A percentile compares a stretch with the other conserved stretches of the same genome.
phyloP scores from a whole-genome alignment of 2,113 vertebrate genomes.

The Diadophis punctatus region DNA sequence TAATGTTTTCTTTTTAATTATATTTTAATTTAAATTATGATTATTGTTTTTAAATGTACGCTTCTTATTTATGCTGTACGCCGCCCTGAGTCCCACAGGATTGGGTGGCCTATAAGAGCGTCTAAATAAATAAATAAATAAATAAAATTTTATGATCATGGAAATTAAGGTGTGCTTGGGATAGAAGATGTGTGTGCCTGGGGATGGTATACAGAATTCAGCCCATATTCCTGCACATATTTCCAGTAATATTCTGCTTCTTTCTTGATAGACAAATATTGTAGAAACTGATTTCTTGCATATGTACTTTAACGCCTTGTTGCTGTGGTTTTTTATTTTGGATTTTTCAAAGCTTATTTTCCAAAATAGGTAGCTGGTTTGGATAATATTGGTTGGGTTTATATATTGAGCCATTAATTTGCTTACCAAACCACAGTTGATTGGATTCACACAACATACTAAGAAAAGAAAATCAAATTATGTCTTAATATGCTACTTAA shows the following conservation, averaged over 20 bases:
- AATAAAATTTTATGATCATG: not conserved
- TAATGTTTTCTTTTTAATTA: too few species aligned
- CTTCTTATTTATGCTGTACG: too few species aligned
- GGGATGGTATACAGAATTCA: not conserved
- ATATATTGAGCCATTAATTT: not conserved
- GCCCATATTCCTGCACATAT: not conserved
- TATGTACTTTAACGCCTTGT: not conserved
- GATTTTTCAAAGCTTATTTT: not conserved
- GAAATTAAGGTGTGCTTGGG: not conserved
- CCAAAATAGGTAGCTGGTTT: not conserved
- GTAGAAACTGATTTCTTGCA: not conserved
- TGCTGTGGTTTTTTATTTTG: not conserved
- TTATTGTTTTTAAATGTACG: too few species aligned
- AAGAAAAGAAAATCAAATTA: not conserved
- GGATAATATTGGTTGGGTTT: not conserved
- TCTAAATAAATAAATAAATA: too few species aligned
- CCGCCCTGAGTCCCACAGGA: too few species aligned
- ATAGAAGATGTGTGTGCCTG: not conserved
- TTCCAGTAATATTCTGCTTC: too few species aligned
- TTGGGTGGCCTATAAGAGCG: too few species aligned
- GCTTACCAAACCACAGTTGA: not conserved
- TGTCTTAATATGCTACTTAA: not conserved
- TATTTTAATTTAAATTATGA: too few species aligned
- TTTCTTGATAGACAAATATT: not conserved
- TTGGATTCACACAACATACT: not conserved